These are phyloP conservation scores for Cirrhinus mrigala DNA, from an alignment of 2,797 vertebrate species.

Conservation along the genomic window DNA sequence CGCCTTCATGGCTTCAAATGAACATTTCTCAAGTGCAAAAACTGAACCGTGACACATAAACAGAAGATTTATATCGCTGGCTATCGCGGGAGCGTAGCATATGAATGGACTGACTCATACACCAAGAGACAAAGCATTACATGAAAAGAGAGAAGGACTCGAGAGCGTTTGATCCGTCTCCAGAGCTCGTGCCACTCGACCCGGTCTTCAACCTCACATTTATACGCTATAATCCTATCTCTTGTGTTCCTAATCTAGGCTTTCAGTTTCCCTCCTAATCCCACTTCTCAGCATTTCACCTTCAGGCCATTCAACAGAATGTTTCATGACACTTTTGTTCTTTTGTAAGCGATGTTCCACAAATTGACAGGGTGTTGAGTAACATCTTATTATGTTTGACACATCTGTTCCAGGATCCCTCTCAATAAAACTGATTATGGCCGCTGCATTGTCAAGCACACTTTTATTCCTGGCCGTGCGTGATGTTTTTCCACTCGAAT, in stretches of 20 bases:
- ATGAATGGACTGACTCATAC: slow-evolving; percentile 49
- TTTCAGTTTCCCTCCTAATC: slow-evolving; percentile 40
- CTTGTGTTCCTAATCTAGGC: slow-evolving; percentile 32
- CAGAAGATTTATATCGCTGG: slow-evolving; percentile 57
- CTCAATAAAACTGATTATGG: slow-evolving; percentile 28
- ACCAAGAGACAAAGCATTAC: slow-evolving; percentile 23
- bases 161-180: slow-evolving; percentile 19
- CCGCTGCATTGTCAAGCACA: slow-evolving; percentile 12
- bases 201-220: slow-evolving; percentile 31
- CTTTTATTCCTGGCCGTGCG: background rate
- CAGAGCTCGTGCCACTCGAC: slow-evolving; percentile 45
- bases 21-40: slow-evolving; percentile 56
- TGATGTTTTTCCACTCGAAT: background rate
- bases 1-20: slow-evolving; percentile 37
- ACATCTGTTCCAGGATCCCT: slow-evolving; percentile 29
- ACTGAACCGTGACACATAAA: slow-evolving; percentile 53
- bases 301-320: slow-evolving; percentile 25
- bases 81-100: slow-evolving; percentile 33
- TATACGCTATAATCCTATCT: slow-evolving; percentile 49
- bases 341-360: slow-evolving; percentile 23
- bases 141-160: slow-evolving; percentile 11
- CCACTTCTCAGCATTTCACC: slow-evolving; percentile 45
- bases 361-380: slow-evolving; percentile 45
- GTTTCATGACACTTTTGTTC: slow-evolving; percentile 9
- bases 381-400: slow-evolving; percentile 39